Percentiles rank a stretch among this genome's conserved stretches.
Evolutionary conservation across 1,140 invertebrate genomes (phyloP).

Genomic region (Trissolcus basalis): DNA sequence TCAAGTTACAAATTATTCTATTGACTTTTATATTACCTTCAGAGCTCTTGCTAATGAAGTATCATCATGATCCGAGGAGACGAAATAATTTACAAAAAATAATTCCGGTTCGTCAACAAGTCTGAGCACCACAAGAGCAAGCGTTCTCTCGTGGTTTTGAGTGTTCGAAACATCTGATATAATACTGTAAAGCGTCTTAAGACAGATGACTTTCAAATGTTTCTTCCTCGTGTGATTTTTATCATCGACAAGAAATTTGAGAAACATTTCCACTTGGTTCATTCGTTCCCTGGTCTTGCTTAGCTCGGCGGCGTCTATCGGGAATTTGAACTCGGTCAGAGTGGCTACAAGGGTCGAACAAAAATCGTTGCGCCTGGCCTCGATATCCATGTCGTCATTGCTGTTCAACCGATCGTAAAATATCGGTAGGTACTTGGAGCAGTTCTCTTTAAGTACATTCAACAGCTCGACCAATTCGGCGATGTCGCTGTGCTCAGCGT

Average conservation of each 20-base stretch:
- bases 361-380: slow-evolving; percentile 6
- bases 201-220: slow-evolving; percentile 58
- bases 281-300: slow-evolving; percentile 13
- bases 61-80: slow-evolving; percentile 65
- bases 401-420: slow-evolving; percentile 3
- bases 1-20: too few relatives aligned
- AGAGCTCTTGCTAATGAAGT: slow-evolving; percentile 27
- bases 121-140: slow-evolving; percentile 77
- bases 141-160: slow-evolving; percentile 73
- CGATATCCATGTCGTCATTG: slow-evolving; percentile 8
- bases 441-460: not conserved
- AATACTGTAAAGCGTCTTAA: slow-evolving; percentile 67
- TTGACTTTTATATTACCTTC: slow-evolving; percentile 4
- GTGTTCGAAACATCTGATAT: slow-evolving; percentile 61
- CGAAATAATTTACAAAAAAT: slow-evolving; percentile 70
- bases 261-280: not conserved
- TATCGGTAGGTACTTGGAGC: slow-evolving; percentile 8
- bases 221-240: slow-evolving; percentile 34
- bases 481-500: slow-evolving; percentile 11
- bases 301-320: not conserved
- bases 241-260: slow-evolving; percentile 6
- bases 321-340: slow-evolving; percentile 22
- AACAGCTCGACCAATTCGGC: slow-evolving; percentile 16
- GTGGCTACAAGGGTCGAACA: slow-evolving; percentile 20
- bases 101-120: slow-evolving; percentile 67